Conservation (phyloP, 2,888 invertebrate genomes). For the Encarsia formosa region DNA sequence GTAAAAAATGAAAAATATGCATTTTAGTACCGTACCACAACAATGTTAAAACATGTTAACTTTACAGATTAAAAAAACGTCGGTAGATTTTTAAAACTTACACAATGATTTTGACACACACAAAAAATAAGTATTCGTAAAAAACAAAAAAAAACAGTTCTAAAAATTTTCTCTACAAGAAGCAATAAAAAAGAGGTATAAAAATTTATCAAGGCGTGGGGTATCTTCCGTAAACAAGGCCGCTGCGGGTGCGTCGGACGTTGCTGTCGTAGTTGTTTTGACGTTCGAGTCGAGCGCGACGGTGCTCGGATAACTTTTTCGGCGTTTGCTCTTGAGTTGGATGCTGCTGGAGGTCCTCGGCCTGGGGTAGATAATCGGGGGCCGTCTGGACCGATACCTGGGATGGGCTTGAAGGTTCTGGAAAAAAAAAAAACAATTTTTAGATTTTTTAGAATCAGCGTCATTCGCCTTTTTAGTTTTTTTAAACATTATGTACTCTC, state of each 20-base stretch:
- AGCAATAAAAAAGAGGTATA: neutral
- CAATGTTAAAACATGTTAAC: neutral
- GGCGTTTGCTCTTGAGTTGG: neutral
- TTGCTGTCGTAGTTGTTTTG: neutral
- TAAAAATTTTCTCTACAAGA: neutral
- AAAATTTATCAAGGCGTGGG: neutral
- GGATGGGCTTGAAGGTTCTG: neutral
- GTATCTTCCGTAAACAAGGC: neutral
- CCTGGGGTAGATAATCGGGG: too few species aligned
- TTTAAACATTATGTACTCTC: too few species aligned
- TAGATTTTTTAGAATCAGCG: too few species aligned
- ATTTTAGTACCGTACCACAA: neutral
- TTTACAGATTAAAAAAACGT: too few species aligned
- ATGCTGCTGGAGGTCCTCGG: neutral
- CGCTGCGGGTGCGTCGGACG: neutral
- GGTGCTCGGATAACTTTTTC: neutral
- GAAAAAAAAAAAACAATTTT: neutral
- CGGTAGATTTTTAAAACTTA: too few species aligned
- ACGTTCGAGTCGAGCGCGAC: neutral
- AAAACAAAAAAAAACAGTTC: neutral
- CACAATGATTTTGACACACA: neutral
- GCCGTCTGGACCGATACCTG: neutral
- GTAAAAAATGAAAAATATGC: too few species aligned
- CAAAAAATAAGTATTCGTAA: neutral
- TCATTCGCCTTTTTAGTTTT: too few species aligned